These are phyloP conservation scores for Tachuris rubrigastra DNA, from an alignment of 2,113 vertebrate genomes.

Conservation along the genomic window DNA sequence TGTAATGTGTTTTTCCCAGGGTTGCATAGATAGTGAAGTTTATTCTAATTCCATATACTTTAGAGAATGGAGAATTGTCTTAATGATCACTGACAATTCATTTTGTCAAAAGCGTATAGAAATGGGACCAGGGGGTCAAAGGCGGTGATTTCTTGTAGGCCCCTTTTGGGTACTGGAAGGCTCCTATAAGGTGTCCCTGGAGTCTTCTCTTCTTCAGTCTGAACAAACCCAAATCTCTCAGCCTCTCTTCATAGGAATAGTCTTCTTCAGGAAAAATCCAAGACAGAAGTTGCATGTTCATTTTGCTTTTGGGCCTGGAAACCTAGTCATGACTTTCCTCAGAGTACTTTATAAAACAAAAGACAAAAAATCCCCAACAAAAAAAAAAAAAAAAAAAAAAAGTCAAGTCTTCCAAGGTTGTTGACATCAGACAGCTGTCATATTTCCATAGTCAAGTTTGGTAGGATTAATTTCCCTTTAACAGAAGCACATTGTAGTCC, in stretches of 20 bases:
- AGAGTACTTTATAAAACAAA: background rate
- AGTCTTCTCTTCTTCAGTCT: background rate
- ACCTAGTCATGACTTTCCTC: background rate
- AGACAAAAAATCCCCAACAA: too few relatives aligned
- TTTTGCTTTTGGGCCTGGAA: background rate
- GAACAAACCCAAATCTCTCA: background rate
- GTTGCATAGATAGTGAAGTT: background rate
- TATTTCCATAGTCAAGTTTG: background rate
- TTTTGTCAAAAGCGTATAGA: background rate
- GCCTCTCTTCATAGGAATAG: background rate
- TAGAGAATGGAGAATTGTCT: background rate
- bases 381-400: too few relatives aligned
- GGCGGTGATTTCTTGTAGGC: background rate
- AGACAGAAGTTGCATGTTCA: background rate
- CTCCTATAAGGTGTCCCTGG: background rate
- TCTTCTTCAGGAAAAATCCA: background rate
- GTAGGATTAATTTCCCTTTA: background rate
- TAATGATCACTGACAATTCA: background rate
- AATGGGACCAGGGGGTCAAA: background rate
- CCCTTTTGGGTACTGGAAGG: background rate
- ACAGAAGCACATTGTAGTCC: background rate
- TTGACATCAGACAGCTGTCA: background rate
- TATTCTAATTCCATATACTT: background rate
- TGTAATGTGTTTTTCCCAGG: background rate
- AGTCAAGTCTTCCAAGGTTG: background rate